Percentiles rank a stretch among this genome's conserved stretches.
Evolutionary conservation across 2,797 vertebrate genomes (phyloP).

Genomic region (Hoplostethus mediterraneus): DNA sequence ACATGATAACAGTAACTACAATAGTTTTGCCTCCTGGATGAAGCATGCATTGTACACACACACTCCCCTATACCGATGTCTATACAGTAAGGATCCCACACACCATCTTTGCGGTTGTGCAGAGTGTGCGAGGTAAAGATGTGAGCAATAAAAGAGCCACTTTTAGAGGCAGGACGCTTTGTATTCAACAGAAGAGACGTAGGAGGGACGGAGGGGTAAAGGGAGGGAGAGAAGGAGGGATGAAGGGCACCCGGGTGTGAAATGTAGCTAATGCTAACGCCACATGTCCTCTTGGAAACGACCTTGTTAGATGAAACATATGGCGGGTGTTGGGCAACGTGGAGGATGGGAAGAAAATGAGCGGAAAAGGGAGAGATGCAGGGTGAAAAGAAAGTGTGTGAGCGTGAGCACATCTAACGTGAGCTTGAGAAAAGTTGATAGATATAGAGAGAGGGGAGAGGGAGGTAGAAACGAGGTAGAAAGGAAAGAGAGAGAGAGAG

Average conservation of each 20-base stretch:
- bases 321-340: conserved; percentile 21
- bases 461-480: conserved; percentile 35
- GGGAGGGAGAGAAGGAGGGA: background rate
- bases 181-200: conserved; percentile 8
- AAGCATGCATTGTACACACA: too few relatives aligned
- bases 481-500: conserved; percentile 6
- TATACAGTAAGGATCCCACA: too few relatives aligned
- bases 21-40: too few relatives aligned
- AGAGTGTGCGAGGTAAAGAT: conserved; percentile 1
- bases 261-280: conserved; percentile 34
- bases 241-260: conserved; percentile 21
- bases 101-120: too few relatives aligned
- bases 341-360: conserved; percentile 20
- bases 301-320: conserved; percentile 54
- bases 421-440: conserved; percentile 2
- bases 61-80: too few relatives aligned
- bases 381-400: conserved; percentile 10
- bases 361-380: conserved; percentile 5
- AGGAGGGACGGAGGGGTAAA: background rate
- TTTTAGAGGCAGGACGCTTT: background rate
- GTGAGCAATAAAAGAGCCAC: background rate
- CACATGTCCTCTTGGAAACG: conserved; percentile 30
- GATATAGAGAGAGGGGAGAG: conserved; percentile 41
- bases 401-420: conserved; percentile 33
- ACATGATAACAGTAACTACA: too few relatives aligned